Percentiles rank a stretch among this genome's conserved stretches.
These are phyloP conservation scores for Phrynocephalus vlangalii DNA, from an alignment of 2,797 vertebrate genomes.

Conservation along the genomic window DNA sequence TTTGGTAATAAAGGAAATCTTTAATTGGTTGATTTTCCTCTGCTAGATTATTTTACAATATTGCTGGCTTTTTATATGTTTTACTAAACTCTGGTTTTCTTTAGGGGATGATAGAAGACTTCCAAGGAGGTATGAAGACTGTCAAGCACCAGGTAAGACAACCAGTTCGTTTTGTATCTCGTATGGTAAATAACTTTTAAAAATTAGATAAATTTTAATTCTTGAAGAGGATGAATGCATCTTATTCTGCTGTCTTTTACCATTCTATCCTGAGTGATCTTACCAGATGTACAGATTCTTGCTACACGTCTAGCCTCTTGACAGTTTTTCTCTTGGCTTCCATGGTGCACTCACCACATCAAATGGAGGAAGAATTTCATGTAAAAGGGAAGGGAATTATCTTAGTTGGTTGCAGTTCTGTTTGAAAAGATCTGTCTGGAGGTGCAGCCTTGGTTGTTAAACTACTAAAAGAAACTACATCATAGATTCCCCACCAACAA, in stretches of 20 bases:
- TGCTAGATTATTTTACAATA: neutral
- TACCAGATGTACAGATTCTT: too few relatives aligned
- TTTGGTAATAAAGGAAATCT: neutral
- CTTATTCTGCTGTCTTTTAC: too few relatives aligned
- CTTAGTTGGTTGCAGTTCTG: neutral
- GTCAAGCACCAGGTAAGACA: slow-evolving; percentile 80
- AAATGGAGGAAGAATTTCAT: neutral
- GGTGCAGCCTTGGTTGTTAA: neutral
- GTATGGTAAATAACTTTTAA: too few relatives aligned
- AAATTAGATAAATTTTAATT: too few relatives aligned
- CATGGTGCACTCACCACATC: too few relatives aligned
- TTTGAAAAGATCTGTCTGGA: neutral
- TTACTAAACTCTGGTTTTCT: slow-evolving; percentile 49
- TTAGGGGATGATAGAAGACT: slow-evolving; percentile 82
- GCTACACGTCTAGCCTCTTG: too few relatives aligned
- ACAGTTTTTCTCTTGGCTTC: too few relatives aligned
- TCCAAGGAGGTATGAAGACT: slow-evolving; percentile 81
- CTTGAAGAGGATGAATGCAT: too few relatives aligned
- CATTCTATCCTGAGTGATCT: too few relatives aligned
- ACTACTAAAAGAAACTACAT: neutral
- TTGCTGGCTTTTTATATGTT: slow-evolving; percentile 57
- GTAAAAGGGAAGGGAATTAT: slow-evolving; percentile 1
- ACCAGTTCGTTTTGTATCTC: too few relatives aligned
- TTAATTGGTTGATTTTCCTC: neutral
- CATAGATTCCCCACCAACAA: too few relatives aligned